Percentiles rank a stretch among this genome's conserved stretches.
phyloP scores from a whole-genome alignment of 2,113 vertebrate species.

The Brachypteracias leptosomus region DNA sequence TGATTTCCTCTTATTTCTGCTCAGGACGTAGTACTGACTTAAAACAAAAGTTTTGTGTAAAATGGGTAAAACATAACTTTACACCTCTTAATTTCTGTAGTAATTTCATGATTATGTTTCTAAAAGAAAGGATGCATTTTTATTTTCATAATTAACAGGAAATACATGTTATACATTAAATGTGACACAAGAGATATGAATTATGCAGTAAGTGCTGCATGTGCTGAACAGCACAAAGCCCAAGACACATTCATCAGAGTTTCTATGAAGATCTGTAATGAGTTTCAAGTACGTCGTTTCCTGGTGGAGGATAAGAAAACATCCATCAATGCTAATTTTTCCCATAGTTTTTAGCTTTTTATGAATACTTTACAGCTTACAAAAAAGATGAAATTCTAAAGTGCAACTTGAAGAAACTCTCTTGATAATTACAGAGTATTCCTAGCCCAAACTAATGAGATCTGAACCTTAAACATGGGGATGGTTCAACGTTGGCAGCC shows the following conservation, averaged over 20 bases:
- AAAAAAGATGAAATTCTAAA: slow-evolving; percentile 62
- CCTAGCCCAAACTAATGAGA: slow-evolving; percentile 38
- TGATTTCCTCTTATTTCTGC: neutral
- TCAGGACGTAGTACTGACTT: neutral
- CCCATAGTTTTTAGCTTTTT: slow-evolving; percentile 67
- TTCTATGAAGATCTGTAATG: slow-evolving; percentile 74
- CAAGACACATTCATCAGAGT: slow-evolving; percentile 67
- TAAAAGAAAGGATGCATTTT: slow-evolving; percentile 66
- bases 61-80: neutral
- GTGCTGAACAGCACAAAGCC: slow-evolving; percentile 73
- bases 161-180: slow-evolving; percentile 77
- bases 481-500: neutral
- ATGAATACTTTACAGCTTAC: slow-evolving; percentile 74
- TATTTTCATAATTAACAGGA: slow-evolving; percentile 79
- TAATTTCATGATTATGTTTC: slow-evolving; percentile 64
- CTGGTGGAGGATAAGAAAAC: slow-evolving; percentile 78
- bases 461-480: slow-evolving; percentile 10
- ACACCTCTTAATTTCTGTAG: slow-evolving; percentile 48
- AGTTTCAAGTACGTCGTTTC: slow-evolving; percentile 81
- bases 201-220: slow-evolving; percentile 73
- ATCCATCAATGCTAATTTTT: slow-evolving; percentile 83
- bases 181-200: slow-evolving; percentile 79
- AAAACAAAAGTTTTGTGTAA: neutral
- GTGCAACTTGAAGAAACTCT: slow-evolving; percentile 61
- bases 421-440: slow-evolving; percentile 35